Evolutionary conservation across 1,140 invertebrate species (phyloP).

Genomic region (Macrocentrus cingulum): DNA sequence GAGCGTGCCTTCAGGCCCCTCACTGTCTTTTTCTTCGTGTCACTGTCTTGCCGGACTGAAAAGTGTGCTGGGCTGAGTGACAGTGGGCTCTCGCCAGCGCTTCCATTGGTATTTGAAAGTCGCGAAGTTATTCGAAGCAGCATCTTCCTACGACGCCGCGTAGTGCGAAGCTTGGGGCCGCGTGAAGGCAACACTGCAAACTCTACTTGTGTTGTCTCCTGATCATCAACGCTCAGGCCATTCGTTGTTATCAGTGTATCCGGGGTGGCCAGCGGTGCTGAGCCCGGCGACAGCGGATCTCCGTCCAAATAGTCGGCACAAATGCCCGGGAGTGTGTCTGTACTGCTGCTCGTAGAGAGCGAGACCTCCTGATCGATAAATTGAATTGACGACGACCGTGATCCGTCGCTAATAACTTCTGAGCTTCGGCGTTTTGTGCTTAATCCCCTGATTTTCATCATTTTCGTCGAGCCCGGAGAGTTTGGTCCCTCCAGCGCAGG

Average conservation of each 20-base stretch:
- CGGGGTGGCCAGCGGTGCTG: constrained; percentile 36
- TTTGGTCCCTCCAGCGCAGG: constrained; percentile 17
- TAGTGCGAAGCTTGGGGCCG: too few relatives aligned
- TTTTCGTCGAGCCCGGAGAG: constrained; percentile 12
- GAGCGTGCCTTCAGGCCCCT: constrained; percentile 14
- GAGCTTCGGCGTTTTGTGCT: constrained; percentile 41
- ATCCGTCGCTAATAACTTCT: constrained; percentile 49
- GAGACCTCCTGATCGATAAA: constrained; percentile 52
- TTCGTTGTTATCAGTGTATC: constrained; percentile 23
- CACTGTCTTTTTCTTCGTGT: background rate
- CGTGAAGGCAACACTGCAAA: too few relatives aligned
- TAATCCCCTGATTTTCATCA: constrained; percentile 2
- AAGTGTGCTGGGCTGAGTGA: constrained; percentile 29
- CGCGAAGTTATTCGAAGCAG: constrained; percentile 41
- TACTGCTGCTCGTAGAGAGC: constrained; percentile 47
- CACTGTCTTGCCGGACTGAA: constrained; percentile 1
- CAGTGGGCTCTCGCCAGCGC: constrained; percentile 28
- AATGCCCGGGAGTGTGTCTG: constrained; percentile 51
- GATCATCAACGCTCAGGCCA: background rate
- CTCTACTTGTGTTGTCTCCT: too few relatives aligned
- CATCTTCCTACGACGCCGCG: constrained; percentile 44
- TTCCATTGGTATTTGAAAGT: constrained; percentile 40
- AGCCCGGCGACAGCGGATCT: constrained; percentile 47
- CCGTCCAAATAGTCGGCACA: constrained; percentile 49
- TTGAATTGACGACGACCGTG: constrained; percentile 48